phyloP scores from a whole-genome alignment of 2,888 invertebrate species.

The Tetranychus piercei region DNA sequence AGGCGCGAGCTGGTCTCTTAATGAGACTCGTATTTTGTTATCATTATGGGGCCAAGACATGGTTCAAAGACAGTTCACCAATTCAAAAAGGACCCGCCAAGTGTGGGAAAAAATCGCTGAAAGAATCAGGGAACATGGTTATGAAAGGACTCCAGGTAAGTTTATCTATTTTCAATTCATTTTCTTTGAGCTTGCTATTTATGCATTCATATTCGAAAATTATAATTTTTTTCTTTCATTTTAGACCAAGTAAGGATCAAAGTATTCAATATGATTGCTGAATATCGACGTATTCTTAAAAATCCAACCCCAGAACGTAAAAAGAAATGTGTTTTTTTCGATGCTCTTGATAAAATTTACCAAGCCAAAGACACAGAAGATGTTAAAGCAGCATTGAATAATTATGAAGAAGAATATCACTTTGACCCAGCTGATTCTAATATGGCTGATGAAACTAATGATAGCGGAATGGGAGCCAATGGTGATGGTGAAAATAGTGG shows the following conservation, averaged over 20 bases:
- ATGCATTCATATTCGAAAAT: background rate
- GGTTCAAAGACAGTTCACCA: conserved; percentile 22
- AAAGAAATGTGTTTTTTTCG: conserved; percentile 23
- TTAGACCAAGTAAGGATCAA: conserved; percentile 22
- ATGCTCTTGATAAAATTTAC: conserved; percentile 22
- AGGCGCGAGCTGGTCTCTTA: conserved; percentile 21
- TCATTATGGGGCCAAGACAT: conserved; percentile 23
- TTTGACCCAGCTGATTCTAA: conserved; percentile 20
- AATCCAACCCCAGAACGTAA: conserved; percentile 22
- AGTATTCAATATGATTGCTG: conserved; percentile 24
- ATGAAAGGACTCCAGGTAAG: conserved; percentile 21
- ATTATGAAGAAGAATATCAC: conserved; percentile 21
- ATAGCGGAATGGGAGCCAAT: conserved; percentile 13
- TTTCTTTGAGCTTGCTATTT: background rate
- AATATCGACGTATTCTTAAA: conserved; percentile 21
- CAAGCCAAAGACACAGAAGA: conserved; percentile 20
- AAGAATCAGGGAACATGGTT: conserved; percentile 20
- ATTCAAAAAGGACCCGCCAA: conserved; percentile 21
- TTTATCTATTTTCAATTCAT: background rate
- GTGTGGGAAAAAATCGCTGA: conserved; percentile 23
- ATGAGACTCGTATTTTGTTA: conserved; percentile 21
- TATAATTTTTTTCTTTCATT: background rate
- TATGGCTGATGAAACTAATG: conserved; percentile 16
- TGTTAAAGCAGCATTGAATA: conserved; percentile 15
- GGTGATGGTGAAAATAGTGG: conserved; percentile 13